A percentile compares a stretch with the other conserved stretches of the same genome.
Evolutionary conservation across 2,888 invertebrate genomes (phyloP).

Genomic region (Notodonta dromedarius): DNA sequence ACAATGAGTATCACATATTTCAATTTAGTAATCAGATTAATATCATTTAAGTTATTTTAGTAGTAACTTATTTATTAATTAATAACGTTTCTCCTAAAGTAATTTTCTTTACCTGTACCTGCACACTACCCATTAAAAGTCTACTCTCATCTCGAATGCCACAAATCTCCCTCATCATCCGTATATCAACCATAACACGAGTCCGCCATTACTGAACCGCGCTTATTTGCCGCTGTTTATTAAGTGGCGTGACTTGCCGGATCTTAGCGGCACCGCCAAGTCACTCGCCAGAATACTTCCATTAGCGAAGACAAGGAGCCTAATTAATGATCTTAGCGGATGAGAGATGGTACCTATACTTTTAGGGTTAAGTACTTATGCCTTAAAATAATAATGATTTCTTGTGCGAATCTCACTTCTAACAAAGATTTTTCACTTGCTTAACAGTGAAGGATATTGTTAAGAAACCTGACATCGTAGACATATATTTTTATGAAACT

Average conservation of each 20-base stretch:
- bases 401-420: too few relatives aligned
- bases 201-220: not conserved
- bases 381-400: too few relatives aligned
- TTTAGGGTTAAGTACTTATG: not conserved
- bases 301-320: constrained; percentile 54
- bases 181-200: not conserved
- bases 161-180: constrained; percentile 5
- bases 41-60: too few relatives aligned
- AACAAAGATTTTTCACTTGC: too few relatives aligned
- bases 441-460: too few relatives aligned
- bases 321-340: constrained; percentile 46
- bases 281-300: constrained; percentile 47
- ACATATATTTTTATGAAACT: too few relatives aligned
- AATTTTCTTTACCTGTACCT: not conserved
- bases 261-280: constrained; percentile 15
- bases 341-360: constrained; percentile 7
- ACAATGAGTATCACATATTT: too few relatives aligned
- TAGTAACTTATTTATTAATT: too few relatives aligned
- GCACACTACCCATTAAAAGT: not conserved
- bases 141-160: not conserved
- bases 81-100: too few relatives aligned
- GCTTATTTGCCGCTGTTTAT: constrained; percentile 30
- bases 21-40: too few relatives aligned
- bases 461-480: too few relatives aligned
- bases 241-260: constrained; percentile 47